Percentiles rank a stretch among this genome's conserved stretches.
These are phyloP conservation scores for Protodeltote pygarga DNA, from an alignment of 2,888 invertebrate genomes.

Conservation along the genomic window DNA sequence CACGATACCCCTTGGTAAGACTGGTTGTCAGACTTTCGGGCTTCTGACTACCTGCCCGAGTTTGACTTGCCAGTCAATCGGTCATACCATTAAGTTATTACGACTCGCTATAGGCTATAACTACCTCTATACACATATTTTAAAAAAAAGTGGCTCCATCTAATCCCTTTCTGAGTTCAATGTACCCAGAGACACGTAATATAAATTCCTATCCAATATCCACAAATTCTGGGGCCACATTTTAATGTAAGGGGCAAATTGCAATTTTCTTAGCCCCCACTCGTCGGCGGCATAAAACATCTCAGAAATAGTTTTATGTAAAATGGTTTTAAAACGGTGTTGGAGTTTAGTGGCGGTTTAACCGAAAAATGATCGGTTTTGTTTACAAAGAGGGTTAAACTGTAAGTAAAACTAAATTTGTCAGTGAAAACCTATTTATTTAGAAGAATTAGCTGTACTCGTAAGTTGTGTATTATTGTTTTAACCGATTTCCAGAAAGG, in stretches of 20 bases:
- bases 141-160: conserved; percentile 5
- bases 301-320: conserved; percentile 58
- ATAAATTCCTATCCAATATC: conserved; percentile 86
- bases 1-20: too few species aligned
- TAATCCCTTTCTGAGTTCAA: conserved; percentile 12
- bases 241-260: conserved; percentile 78
- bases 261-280: conserved; percentile 73
- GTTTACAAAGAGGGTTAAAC: too few species aligned
- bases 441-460: too few species aligned
- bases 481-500: too few species aligned
- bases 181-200: conserved; percentile 65
- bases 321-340: conserved; percentile 33
- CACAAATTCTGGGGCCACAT: conserved; percentile 78
- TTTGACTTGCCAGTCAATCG: too few species aligned
- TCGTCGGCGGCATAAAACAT: conserved; percentile 62
- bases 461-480: too few species aligned
- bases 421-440: too few species aligned
- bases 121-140: not conserved
- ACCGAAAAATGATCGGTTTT: not conserved
- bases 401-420: too few species aligned
- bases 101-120: too few species aligned
- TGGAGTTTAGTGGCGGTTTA: not conserved
- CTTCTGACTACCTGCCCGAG: too few species aligned
- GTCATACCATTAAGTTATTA: too few species aligned
- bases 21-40: too few species aligned